phyloP scores from a whole-genome alignment of 1,140 invertebrate species.

The Bicyclus anynana region DNA sequence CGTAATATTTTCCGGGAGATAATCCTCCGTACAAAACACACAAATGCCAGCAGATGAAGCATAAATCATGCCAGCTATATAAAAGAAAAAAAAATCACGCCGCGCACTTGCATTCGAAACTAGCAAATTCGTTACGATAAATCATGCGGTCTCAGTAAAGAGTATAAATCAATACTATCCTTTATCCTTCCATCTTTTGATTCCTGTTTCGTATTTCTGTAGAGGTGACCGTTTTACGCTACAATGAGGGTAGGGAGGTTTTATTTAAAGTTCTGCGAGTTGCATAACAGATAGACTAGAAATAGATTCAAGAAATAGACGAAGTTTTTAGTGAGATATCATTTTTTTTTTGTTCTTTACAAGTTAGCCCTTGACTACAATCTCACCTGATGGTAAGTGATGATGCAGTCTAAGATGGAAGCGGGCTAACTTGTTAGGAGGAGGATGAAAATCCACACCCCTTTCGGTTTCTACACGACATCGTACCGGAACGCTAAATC shows the following conservation, averaged over 20 bases:
- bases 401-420: too few relatives aligned
- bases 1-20: constrained; percentile 16
- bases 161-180: not conserved
- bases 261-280: not conserved
- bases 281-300: too few relatives aligned
- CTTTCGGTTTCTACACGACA: too few relatives aligned
- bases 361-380: too few relatives aligned
- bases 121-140: constrained; percentile 15
- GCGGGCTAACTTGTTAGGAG: too few relatives aligned
- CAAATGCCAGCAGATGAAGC: constrained; percentile 14
- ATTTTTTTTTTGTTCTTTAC: too few relatives aligned
- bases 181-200: not conserved
- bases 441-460: too few relatives aligned
- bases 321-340: too few relatives aligned
- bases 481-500: too few relatives aligned
- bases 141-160: constrained; percentile 3
- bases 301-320: too few relatives aligned
- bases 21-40: constrained; percentile 10
- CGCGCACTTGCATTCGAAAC: constrained; percentile 10
- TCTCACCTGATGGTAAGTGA: too few relatives aligned
- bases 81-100: constrained; percentile 12
- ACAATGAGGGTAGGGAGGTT: not conserved
- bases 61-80: constrained; percentile 11
- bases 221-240: not conserved
- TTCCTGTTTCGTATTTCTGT: not conserved